Evolutionary conservation across 2,113 vertebrate species (phyloP).

Genomic region (Vireo altiloquus): DNA sequence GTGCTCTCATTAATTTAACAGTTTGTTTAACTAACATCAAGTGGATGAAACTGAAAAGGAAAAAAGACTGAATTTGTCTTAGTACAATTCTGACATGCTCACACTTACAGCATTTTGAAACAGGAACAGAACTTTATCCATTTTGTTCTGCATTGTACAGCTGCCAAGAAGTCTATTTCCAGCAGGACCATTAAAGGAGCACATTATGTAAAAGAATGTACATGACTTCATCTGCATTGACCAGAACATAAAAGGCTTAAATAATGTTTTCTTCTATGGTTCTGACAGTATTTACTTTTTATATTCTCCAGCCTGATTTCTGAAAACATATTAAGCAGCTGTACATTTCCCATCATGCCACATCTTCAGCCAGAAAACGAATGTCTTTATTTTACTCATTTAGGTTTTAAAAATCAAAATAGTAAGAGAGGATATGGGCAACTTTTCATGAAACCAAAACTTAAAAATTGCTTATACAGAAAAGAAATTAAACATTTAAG

Average conservation of each 20-base stretch:
- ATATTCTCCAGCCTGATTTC: background rate
- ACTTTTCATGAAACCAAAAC: background rate
- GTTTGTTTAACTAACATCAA: background rate
- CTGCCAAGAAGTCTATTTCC: conserved; percentile 26
- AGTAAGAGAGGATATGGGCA: background rate
- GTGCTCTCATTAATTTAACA: background rate
- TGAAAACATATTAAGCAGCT: conserved; percentile 16
- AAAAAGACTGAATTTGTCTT: background rate
- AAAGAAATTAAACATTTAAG: conserved; percentile 44
- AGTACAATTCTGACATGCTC: background rate
- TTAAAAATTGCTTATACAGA: background rate
- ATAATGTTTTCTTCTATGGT: background rate
- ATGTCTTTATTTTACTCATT: background rate
- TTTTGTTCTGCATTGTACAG: background rate
- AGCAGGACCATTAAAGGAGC: background rate
- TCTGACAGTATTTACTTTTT: conserved; percentile 2
- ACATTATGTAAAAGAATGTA: conserved; percentile 6
- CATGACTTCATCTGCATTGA: conserved; percentile 20
- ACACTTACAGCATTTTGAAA: background rate
- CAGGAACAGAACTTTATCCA: background rate
- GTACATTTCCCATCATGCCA: background rate
- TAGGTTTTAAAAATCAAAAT: background rate
- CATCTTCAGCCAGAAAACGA: background rate
- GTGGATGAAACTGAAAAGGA: background rate
- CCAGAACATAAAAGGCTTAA: conserved; percentile 19